These are phyloP conservation scores for Holothuria leucospilota DNA, from an alignment of 53 echinoderm and acorn worm species.

Conservation along the genomic window DNA sequence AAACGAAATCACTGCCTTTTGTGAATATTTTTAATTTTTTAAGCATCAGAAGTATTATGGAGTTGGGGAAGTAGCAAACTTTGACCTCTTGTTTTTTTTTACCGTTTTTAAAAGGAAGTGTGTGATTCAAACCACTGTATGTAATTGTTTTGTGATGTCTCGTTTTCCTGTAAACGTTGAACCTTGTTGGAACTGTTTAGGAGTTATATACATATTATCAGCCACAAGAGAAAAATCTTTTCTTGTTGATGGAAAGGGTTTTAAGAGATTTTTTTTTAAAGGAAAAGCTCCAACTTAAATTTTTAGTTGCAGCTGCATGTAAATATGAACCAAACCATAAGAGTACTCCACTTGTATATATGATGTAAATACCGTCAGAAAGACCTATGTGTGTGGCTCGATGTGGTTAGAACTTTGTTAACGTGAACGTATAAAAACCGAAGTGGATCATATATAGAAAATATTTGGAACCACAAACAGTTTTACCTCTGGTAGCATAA, in stretches of 20 bases:
- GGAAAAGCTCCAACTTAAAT: neutral
- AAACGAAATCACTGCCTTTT: slow-evolving; percentile 35
- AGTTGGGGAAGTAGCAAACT: neutral
- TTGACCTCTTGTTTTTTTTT: slow-evolving; percentile 12
- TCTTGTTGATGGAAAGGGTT: slow-evolving; percentile 12
- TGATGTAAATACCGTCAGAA: neutral
- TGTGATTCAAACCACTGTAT: neutral
- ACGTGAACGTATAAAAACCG: too few species aligned
- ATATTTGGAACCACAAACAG: too few species aligned
- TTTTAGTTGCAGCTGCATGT: slow-evolving; percentile 43
- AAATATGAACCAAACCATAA: slow-evolving; percentile 28
- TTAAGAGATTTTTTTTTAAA: neutral
- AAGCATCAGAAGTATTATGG: slow-evolving; percentile 25
- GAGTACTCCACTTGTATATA: slow-evolving; percentile 29
- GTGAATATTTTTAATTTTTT: slow-evolving; percentile 32
- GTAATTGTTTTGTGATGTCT: slow-evolving; percentile 8
- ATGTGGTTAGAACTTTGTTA: too few species aligned
- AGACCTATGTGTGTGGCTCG: too few species aligned
- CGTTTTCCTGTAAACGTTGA: neutral
- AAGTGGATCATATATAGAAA: too few species aligned
- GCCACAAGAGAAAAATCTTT: too few species aligned
- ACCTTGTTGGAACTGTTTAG: too few species aligned
- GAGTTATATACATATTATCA: too few species aligned
- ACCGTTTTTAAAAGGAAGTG: slow-evolving; percentile 42
- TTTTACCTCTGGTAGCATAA: too few species aligned